A percentile compares a stretch with the other conserved stretches of the same genome.
Evolutionary conservation across 1,140 invertebrate species (phyloP).

Genomic region (Orussus abietinus): DNA sequence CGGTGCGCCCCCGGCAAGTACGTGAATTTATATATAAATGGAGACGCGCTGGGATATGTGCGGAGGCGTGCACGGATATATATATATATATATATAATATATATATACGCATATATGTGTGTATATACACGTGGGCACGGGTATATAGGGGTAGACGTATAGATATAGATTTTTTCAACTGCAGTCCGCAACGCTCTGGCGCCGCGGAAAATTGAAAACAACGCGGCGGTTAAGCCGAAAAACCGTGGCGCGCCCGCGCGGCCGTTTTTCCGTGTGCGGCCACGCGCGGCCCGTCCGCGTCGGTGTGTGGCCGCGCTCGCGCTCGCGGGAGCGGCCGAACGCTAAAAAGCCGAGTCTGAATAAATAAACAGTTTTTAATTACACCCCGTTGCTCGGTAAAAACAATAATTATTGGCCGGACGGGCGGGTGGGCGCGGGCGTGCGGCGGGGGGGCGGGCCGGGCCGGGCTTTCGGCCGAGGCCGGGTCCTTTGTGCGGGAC

Average conservation of each 20-base stretch:
- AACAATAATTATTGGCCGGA: slow-evolving; percentile 53
- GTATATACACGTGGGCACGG: background rate
- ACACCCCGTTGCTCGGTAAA: slow-evolving; percentile 48
- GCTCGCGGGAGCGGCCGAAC: slow-evolving; percentile 23
- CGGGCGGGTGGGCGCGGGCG: slow-evolving; percentile 33
- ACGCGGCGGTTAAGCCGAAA: slow-evolving; percentile 36
- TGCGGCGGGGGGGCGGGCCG: too few species aligned
- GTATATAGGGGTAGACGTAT: too few species aligned
- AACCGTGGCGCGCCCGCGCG: slow-evolving; percentile 33
- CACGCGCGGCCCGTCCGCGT: slow-evolving; percentile 3
- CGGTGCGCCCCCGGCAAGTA: too few species aligned
- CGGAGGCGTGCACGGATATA: background rate
- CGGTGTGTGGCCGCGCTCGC: slow-evolving; percentile 12
- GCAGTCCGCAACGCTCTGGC: slow-evolving; percentile 14
- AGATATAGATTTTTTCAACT: too few species aligned
- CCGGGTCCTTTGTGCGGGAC: too few species aligned
- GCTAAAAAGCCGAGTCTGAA: slow-evolving; percentile 50
- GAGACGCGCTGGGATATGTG: background rate
- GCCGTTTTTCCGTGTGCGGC: too few species aligned
- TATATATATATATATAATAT: background rate
- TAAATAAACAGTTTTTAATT: slow-evolving; percentile 56
- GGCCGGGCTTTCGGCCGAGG: too few species aligned
- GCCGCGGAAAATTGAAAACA: slow-evolving; percentile 34
- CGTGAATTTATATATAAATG: too few species aligned
- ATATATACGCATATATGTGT: slow-evolving; percentile 6